Conservation (phyloP, 2,888 invertebrate genomes). For the Xestia c-nigrum region DNA sequence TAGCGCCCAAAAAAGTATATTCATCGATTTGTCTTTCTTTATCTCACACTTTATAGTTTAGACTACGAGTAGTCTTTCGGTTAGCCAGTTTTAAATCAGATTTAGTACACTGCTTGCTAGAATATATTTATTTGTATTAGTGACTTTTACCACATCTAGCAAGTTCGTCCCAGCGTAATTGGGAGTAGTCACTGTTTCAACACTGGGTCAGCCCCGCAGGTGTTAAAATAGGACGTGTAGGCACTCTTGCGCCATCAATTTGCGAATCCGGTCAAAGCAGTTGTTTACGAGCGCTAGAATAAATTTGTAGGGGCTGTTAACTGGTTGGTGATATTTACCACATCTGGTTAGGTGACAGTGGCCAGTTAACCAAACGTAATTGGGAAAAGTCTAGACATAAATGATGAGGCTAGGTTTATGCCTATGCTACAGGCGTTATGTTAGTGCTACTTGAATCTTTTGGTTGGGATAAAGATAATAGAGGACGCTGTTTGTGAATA, state of each 20-base stretch:
- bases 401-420: not conserved
- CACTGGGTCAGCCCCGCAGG: constrained; percentile 26
- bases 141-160: not conserved
- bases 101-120: not conserved
- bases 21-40: not conserved
- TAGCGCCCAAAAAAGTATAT: not conserved
- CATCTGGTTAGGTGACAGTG: constrained; percentile 2
- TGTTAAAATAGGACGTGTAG: constrained; percentile 41
- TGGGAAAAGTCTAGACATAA: constrained; percentile 12
- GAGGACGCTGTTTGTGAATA: not conserved
- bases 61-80: not conserved
- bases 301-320: constrained; percentile 46
- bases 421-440: not conserved
- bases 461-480: not conserved
- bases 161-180: constrained; percentile 8
- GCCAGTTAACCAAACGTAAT: constrained; percentile 11
- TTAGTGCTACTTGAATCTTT: not conserved
- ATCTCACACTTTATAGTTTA: not conserved
- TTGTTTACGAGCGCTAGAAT: constrained; percentile 30
- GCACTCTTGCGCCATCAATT: constrained; percentile 39
- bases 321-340: constrained; percentile 14
- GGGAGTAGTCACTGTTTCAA: not conserved
- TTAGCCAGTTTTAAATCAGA: not conserved
- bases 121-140: not conserved
- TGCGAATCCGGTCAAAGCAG: constrained; percentile 29